phyloP scores from a whole-genome alignment of 1,140 invertebrate species.

The Panulirus ornatus region DNA sequence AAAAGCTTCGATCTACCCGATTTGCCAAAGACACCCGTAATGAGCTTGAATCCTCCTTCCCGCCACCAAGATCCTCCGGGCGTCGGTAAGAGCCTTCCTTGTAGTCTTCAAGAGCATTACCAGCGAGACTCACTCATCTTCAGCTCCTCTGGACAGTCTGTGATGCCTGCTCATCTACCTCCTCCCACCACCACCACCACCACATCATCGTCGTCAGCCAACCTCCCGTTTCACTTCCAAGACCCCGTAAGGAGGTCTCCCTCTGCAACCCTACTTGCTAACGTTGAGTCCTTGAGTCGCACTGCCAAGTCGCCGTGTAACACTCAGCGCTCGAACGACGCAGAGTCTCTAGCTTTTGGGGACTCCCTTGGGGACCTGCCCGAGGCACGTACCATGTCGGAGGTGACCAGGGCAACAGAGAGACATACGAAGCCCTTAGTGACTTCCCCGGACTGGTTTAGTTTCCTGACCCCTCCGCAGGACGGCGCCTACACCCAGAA shows the following conservation, averaged over 20 bases:
- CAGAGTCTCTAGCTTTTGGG: conserved; percentile 7
- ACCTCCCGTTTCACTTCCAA: not conserved
- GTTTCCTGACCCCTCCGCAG: conserved; percentile 39
- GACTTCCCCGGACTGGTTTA: conserved; percentile 56
- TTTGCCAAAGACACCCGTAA: not conserved
- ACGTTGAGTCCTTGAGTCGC: not conserved
- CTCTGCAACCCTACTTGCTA: not conserved
- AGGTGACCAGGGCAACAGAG: not conserved
- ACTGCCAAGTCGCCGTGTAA: not conserved
- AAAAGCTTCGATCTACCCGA: conserved; percentile 23
- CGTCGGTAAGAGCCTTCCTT: conserved; percentile 9
- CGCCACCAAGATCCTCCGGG: not conserved
- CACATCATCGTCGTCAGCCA: not conserved
- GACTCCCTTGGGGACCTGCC: not conserved
- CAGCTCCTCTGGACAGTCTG: not conserved
- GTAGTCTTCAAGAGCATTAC: not conserved
- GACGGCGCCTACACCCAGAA: conserved; percentile 55
- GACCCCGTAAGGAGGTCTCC: not conserved
- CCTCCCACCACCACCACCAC: not conserved
- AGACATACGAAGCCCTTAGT: conserved; percentile 4
- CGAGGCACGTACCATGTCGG: not conserved
- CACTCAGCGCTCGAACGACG: not conserved
- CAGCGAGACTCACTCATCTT: not conserved
- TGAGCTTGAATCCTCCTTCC: not conserved
- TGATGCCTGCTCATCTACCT: not conserved